Conservation (phyloP, 2,888 invertebrate genomes). For the Diabrotica balteata region DNA sequence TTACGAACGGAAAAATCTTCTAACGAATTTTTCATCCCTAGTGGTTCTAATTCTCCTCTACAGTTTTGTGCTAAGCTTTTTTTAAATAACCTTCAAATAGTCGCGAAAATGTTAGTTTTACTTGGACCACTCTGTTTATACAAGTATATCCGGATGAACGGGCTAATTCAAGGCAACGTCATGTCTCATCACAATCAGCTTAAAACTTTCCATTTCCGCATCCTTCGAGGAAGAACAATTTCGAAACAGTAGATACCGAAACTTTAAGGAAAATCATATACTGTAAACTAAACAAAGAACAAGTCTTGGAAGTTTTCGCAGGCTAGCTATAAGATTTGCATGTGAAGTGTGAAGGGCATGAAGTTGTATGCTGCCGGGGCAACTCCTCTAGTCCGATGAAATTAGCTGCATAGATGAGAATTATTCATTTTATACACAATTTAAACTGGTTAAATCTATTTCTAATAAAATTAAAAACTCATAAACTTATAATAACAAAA, state of each 20-base stretch:
- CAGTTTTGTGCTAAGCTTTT: no score
- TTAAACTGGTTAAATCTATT: no score
- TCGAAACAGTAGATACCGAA: conserved; percentile 23
- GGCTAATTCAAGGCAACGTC: conserved; percentile 19
- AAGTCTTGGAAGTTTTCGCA: conserved; percentile 40
- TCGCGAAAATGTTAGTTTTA: no score
- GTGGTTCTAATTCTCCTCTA: no score
- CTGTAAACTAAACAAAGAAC: conserved; percentile 37
- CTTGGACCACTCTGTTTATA: neutral
- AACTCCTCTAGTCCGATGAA: conserved; percentile 14
- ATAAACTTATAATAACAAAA: no score
- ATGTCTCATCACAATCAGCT: conserved; percentile 27
- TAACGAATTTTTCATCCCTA: no score
- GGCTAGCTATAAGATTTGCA: conserved; percentile 41
- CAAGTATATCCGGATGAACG: conserved; percentile 14
- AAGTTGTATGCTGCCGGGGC: conserved; percentile 37
- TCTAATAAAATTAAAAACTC: no score
- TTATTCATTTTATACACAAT: no score
- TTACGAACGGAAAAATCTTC: no score
- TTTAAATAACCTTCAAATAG: no score
- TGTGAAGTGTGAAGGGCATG: conserved; percentile 44
- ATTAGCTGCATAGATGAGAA: neutral
- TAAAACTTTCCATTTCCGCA: conserved; percentile 27
- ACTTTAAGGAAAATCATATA: conserved; percentile 31
- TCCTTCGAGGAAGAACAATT: conserved; percentile 23